Percentiles rank a stretch among this genome's conserved stretches.
phyloP scores from a whole-genome alignment of 2,797 vertebrate genomes.

The Myotis pilosus region DNA sequence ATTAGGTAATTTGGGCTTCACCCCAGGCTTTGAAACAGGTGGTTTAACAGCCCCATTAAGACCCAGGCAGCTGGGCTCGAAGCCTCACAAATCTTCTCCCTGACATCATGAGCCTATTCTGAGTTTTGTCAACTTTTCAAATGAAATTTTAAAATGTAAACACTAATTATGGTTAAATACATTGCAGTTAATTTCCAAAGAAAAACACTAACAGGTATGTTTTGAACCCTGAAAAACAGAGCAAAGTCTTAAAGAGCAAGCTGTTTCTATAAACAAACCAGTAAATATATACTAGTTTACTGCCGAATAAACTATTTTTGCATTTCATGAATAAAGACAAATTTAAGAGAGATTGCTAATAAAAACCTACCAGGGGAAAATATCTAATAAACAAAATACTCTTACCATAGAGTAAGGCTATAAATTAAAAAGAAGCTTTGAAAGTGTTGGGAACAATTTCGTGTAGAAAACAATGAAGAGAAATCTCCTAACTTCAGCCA shows the following conservation, averaged over 20 bases:
- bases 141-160: neutral
- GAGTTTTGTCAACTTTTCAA: neutral
- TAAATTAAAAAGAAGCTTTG: neutral
- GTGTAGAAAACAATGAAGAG: neutral
- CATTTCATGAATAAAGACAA: slow-evolving; percentile 11
- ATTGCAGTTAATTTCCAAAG: neutral
- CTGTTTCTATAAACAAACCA: slow-evolving; percentile 22
- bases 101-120: neutral
- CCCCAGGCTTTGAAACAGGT: neutral
- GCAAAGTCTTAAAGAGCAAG: neutral
- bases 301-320: neutral
- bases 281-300: neutral
- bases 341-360: neutral
- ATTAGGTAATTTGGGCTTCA: neutral
- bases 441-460: neutral
- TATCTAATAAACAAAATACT: neutral
- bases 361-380: neutral
- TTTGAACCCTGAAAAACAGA: neutral
- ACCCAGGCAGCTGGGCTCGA: neutral
- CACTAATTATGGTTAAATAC: neutral
- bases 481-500: neutral
- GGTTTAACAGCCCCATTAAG: neutral
- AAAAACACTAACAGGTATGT: neutral
- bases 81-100: neutral
- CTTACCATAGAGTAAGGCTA: neutral